Conservation (phyloP, 2,113 vertebrate genomes). For the Shinisaurus crocodilurus region DNA sequence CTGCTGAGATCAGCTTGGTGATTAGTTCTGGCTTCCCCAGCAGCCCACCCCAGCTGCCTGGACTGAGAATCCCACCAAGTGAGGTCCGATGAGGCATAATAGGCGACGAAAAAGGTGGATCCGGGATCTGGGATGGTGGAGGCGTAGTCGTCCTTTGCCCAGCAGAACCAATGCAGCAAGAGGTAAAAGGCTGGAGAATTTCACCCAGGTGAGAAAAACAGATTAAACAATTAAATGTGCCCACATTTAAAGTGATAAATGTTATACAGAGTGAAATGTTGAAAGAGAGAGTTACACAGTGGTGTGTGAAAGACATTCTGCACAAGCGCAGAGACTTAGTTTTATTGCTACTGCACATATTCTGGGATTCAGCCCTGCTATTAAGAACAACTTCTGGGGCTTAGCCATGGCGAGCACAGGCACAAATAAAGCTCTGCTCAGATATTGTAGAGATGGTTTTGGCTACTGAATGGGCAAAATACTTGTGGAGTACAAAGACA, state of each 20-base stretch:
- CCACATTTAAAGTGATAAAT: not conserved
- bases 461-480: not conserved
- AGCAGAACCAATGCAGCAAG: constrained; percentile 96
- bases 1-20: constrained; percentile 95
- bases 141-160: constrained; percentile 97
- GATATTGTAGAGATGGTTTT: not conserved
- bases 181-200: constrained; percentile 87
- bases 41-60: constrained; percentile 86
- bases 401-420: not conserved
- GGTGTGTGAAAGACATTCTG: not conserved
- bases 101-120: constrained; percentile 88
- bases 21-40: constrained; percentile 86
- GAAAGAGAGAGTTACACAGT: not conserved
- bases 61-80: constrained; percentile 87
- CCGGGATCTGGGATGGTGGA: constrained; percentile 95
- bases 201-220: constrained; percentile 39
- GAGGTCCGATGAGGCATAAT: constrained; percentile 85
- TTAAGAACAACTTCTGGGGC: not conserved
- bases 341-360: not conserved
- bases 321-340: not conserved
- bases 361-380: not conserved
- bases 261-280: not conserved
- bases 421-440: not conserved
- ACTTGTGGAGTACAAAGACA: not conserved
- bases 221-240: not conserved